phyloP scores from a whole-genome alignment of 2,888 invertebrate species.

The Arrhopalites spinosus region DNA sequence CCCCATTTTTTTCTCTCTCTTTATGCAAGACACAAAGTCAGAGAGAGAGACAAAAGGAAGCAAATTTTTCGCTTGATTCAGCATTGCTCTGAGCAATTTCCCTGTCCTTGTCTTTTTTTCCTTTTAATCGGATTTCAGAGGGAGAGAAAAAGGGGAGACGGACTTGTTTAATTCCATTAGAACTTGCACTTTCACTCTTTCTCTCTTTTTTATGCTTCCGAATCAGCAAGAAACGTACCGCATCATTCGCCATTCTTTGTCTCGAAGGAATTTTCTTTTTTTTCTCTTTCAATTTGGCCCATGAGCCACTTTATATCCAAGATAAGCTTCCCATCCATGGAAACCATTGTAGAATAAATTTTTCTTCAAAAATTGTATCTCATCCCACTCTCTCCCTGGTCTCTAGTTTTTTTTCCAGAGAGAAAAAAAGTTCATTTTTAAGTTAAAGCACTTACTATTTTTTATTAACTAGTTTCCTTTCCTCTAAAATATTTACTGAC shows the following conservation, averaged over 20 bases:
- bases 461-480: too few species aligned
- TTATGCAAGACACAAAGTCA: not conserved
- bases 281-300: not conserved
- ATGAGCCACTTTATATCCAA: not conserved
- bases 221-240: conserved; percentile 2
- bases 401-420: too few species aligned
- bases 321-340: too few species aligned
- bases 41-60: conserved; percentile 7
- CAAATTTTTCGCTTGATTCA: conserved; percentile 18
- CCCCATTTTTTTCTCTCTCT: not conserved
- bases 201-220: not conserved
- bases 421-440: too few species aligned
- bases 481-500: too few species aligned
- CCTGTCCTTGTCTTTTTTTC: not conserved
- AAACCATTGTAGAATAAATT: too few species aligned
- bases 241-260: not conserved
- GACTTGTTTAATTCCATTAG: conserved; percentile 7
- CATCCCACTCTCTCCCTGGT: too few species aligned
- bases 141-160: not conserved
- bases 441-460: too few species aligned
- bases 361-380: too few species aligned
- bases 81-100: not conserved
- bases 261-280: not conserved
- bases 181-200: not conserved
- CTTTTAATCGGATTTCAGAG: conserved; percentile 1